phyloP scores from a whole-genome alignment of 92 coral and sea anemone species.

The Zoanthus sociatus region DNA sequence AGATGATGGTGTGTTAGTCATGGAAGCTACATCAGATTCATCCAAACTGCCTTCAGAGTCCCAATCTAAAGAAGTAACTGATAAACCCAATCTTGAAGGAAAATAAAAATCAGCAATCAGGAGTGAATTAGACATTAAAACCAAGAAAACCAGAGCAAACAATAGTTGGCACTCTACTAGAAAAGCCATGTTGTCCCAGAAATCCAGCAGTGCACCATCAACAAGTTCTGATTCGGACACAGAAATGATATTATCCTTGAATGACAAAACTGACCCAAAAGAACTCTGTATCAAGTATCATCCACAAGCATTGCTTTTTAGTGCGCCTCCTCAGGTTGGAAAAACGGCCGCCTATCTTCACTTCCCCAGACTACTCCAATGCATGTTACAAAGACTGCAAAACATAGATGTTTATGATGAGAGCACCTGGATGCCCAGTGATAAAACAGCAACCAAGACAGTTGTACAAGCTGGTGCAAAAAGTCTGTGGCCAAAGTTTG shows the following conservation, averaged over 20 bases:
- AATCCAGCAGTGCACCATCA: conserved; percentile 21
- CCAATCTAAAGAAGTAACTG: not conserved
- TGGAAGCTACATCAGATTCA: conserved; percentile 78
- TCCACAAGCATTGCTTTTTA: conserved; percentile 88
- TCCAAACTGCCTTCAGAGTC: conserved; percentile 60
- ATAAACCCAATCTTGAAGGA: not conserved
- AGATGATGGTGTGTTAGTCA: conserved; percentile 89
- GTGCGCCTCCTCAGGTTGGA: conserved; percentile 99
- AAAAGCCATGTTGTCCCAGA: conserved; percentile 38
- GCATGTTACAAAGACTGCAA: conserved; percentile 84
- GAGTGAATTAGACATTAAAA: conserved; percentile 8
- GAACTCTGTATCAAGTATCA: conserved; percentile 67
- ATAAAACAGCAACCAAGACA: conserved; percentile 43
- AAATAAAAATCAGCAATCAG: not conserved
- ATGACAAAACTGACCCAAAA: conserved; percentile 18
- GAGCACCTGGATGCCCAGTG: conserved; percentile 48
- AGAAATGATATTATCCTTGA: conserved; percentile 54
- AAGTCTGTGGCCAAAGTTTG: conserved; percentile 68
- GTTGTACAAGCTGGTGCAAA: conserved; percentile 54
- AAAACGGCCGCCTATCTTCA: conserved; percentile 91
- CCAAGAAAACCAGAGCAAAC: conserved; percentile 17
- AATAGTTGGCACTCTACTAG: conserved; percentile 35
- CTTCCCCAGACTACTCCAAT: conserved; percentile 85
- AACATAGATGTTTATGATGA: conserved; percentile 94
- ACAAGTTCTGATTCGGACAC: conserved; percentile 75